phyloP scores from a whole-genome alignment of 2,888 invertebrate species.

The Monochamus alternatus region DNA sequence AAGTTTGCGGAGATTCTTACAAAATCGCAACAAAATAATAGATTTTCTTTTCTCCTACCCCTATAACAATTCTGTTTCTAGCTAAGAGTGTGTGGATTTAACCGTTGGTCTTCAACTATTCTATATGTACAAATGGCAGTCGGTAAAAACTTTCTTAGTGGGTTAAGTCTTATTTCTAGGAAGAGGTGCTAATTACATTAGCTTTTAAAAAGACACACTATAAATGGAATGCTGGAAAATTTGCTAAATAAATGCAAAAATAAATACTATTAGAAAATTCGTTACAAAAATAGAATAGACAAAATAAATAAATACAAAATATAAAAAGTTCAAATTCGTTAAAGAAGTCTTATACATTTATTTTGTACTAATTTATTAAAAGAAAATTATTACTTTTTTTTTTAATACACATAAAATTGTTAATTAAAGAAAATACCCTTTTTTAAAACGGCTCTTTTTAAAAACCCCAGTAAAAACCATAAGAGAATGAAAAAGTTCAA shows the following conservation, averaged over 20 bases:
- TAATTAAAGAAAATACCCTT: slow-evolving; percentile 12
- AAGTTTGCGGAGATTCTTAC: slow-evolving; percentile 5
- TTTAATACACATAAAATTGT: not conserved
- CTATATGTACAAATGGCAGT: slow-evolving; percentile 67
- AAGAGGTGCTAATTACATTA: slow-evolving; percentile 53
- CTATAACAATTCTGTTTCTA: slow-evolving; percentile 23
- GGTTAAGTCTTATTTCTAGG: slow-evolving; percentile 55
- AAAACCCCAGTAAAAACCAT: slow-evolving; percentile 1
- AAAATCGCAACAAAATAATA: not conserved
- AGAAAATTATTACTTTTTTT: not conserved
- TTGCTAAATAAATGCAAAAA: slow-evolving; percentile 38
- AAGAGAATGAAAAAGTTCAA: slow-evolving; percentile 14
- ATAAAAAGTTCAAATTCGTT: slow-evolving; percentile 20
- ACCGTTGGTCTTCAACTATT: slow-evolving; percentile 49
- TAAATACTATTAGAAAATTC: slow-evolving; percentile 30
- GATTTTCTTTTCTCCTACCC: slow-evolving; percentile 4
- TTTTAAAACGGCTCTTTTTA: slow-evolving; percentile 5
- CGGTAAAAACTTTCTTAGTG: slow-evolving; percentile 49
- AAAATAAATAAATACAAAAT: slow-evolving; percentile 21
- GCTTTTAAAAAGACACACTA: slow-evolving; percentile 17
- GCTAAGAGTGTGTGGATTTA: slow-evolving; percentile 29
- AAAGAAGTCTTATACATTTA: slow-evolving; percentile 24
- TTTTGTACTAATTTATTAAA: slow-evolving; percentile 32
- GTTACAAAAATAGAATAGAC: slow-evolving; percentile 31
- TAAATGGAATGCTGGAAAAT: slow-evolving; percentile 35